Percentiles rank a stretch among this genome's conserved stretches.
Conservation (phyloP, 2,113 vertebrate species). For the Irena cyanogastra region DNA sequence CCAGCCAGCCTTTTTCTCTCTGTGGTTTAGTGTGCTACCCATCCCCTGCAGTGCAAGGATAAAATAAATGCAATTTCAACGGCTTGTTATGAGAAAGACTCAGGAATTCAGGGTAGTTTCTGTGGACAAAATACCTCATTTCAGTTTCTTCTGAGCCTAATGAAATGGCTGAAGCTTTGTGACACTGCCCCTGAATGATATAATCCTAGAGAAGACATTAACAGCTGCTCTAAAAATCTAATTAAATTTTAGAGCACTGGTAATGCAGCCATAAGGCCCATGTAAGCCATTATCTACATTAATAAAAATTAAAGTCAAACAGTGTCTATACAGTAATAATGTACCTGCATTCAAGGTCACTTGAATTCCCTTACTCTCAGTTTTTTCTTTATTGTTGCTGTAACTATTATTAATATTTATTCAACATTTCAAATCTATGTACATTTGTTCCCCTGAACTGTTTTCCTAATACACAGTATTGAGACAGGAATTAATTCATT, state of each 20-base stretch:
- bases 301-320: conserved; percentile 77
- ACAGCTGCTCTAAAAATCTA: conserved; percentile 74
- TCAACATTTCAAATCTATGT: not conserved
- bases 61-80: not conserved
- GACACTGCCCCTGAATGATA: conserved; percentile 56
- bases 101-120: not conserved
- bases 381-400: conserved; percentile 16
- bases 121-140: not conserved
- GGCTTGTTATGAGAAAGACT: not conserved
- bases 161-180: conserved; percentile 50
- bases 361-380: conserved; percentile 37
- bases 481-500: not conserved
- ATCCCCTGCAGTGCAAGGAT: not conserved
- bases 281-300: conserved; percentile 75
- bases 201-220: conserved; percentile 78
- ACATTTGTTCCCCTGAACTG: not conserved
- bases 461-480: not conserved
- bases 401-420: conserved; percentile 51
- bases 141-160: conserved; percentile 21
- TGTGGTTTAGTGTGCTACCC: not conserved
- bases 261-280: conserved; percentile 73
- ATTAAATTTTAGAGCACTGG: conserved; percentile 76
- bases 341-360: conserved; percentile 68
- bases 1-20: not conserved
- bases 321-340: conserved; percentile 52